A percentile compares a stretch with the other conserved stretches of the same genome.
These are phyloP conservation scores for Cyrtonyx montezumae DNA, from an alignment of 2,113 vertebrate species.

Conservation along the genomic window DNA sequence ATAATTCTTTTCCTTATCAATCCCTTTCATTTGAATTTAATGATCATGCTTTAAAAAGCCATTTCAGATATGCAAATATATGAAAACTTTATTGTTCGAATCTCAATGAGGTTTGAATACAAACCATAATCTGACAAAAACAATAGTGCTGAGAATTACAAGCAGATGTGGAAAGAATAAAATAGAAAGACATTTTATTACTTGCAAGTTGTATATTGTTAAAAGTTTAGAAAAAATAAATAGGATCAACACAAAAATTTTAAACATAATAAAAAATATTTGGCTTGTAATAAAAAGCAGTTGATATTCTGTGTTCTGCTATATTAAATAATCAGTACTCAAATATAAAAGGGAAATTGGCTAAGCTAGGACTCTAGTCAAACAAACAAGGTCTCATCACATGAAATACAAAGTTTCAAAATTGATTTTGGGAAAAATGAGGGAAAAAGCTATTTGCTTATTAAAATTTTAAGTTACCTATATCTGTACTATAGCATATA, in stretches of 20 bases:
- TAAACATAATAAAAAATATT: not conserved
- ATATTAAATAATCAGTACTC: not conserved
- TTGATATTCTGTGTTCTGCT: conserved; percentile 11
- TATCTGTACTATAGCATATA: not conserved
- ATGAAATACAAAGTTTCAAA: not conserved
- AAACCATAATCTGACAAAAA: conserved; percentile 43
- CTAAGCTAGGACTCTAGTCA: not conserved
- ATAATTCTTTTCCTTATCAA: not conserved
- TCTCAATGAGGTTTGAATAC: conserved; percentile 58
- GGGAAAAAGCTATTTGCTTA: not conserved
- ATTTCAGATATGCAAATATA: conserved; percentile 66
- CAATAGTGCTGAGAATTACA: conserved; percentile 61
- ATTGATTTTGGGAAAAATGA: not conserved
- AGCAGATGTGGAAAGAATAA: conserved; percentile 66
- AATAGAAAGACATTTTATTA: conserved; percentile 25
- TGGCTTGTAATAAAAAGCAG: not conserved
- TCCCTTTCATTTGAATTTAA: conserved; percentile 17
- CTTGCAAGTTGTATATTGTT: conserved; percentile 40
- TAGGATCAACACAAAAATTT: not conserved
- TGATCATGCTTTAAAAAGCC: conserved; percentile 4
- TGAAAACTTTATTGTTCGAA: conserved; percentile 45
- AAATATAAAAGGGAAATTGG: not conserved
- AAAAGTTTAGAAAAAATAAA: conserved; percentile 49
- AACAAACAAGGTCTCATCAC: not conserved
- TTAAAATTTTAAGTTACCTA: not conserved